A percentile compares a stretch with the other conserved stretches of the same genome.
These are phyloP conservation scores for Drosophila leonis DNA, from an alignment of 2,888 invertebrate species.

Conservation along the genomic window DNA sequence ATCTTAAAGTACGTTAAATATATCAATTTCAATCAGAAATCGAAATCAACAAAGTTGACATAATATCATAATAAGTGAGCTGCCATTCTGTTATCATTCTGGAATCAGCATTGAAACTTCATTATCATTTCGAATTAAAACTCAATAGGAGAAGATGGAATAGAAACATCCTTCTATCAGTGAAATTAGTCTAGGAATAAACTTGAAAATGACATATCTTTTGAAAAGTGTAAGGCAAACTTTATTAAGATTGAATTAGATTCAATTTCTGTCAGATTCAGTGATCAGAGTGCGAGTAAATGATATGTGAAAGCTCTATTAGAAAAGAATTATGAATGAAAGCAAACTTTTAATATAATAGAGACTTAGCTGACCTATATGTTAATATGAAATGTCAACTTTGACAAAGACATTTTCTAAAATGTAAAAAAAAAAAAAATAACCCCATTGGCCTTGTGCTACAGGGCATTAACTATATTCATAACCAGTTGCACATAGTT, in stretches of 20 bases:
- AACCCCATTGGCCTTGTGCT: constrained; percentile 23
- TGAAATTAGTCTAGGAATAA: neutral
- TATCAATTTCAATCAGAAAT: neutral
- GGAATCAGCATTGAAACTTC: neutral
- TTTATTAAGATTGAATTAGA: neutral
- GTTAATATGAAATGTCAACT: constrained; percentile 5
- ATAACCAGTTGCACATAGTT: constrained; percentile 73
- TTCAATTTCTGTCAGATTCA: neutral
- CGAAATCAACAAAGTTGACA: neutral
- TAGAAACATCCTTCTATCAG: neutral
- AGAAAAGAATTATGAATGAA: neutral
- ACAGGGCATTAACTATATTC: constrained; percentile 43
- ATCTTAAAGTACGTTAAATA: no score
- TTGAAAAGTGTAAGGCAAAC: no score
- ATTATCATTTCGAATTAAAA: neutral
- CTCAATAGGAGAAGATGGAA: no score
- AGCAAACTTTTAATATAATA: neutral
- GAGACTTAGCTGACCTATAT: neutral
- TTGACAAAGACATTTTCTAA: constrained; percentile 1
- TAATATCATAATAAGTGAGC: neutral
- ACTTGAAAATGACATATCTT: no score
- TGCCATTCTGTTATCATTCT: no score
- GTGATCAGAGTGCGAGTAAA: neutral
- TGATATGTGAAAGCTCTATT: neutral
- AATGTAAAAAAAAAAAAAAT: neutral